A percentile compares a stretch with the other conserved stretches of the same genome.
These are phyloP conservation scores for Hypotaenidia philippensis DNA, from an alignment of 2,797 vertebrate species.

Conservation along the genomic window DNA sequence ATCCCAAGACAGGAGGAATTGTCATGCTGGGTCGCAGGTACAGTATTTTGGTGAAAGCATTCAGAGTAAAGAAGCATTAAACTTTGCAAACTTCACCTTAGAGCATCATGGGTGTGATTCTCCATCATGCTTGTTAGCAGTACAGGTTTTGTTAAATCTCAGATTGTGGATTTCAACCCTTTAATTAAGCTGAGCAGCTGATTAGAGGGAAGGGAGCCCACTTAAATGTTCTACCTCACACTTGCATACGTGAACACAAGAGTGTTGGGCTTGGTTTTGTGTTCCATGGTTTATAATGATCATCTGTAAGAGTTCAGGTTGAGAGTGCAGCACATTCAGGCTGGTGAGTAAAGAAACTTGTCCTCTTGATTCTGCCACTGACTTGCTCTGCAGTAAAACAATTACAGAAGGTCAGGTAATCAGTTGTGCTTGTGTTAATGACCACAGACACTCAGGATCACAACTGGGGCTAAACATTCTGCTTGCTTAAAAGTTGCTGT, in stretches of 20 bases:
- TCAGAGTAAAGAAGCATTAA: not conserved
- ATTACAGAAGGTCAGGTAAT: not conserved
- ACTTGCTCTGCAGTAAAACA: not conserved
- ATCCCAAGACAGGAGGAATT: constrained; percentile 93
- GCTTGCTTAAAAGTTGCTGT: not conserved
- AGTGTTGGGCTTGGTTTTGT: not conserved
- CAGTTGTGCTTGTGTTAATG: not conserved
- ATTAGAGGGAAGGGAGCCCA: not conserved
- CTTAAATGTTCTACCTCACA: not conserved
- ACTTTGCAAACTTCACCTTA: not conserved
- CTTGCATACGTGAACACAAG: not conserved
- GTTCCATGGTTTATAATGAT: not conserved
- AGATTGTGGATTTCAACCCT: not conserved
- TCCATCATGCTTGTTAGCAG: not conserved
- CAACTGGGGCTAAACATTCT: not conserved
- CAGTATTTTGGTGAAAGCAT: not conserved
- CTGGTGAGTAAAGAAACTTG: not conserved
- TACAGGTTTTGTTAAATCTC: not conserved
- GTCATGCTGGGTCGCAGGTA: constrained; percentile 97
- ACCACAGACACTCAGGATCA: not conserved
- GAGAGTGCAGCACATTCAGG: not conserved
- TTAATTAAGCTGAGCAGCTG: not conserved
- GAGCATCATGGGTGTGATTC: accelerated
- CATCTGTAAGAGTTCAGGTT: not conserved
- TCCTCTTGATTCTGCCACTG: not conserved